Conservation (phyloP, 2,888 invertebrate species). For the Saturnia japonica region DNA sequence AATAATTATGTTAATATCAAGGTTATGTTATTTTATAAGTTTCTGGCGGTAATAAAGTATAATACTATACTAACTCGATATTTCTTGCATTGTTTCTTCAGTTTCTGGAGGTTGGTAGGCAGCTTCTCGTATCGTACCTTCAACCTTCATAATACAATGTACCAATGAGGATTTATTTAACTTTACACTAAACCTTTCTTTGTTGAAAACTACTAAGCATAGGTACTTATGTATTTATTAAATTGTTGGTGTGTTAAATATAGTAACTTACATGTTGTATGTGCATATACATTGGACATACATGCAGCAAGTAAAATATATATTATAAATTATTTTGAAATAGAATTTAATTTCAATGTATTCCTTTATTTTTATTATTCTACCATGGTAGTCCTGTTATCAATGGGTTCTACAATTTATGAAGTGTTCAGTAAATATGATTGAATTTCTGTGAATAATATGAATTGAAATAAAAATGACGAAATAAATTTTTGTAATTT, state of each 20-base stretch:
- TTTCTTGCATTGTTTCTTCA: background rate
- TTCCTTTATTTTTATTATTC: background rate
- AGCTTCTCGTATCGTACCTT: background rate
- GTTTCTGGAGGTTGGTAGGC: background rate
- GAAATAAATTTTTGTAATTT: constrained; percentile 76
- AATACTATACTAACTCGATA: background rate
- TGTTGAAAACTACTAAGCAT: too few relatives aligned
- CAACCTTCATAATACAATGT: background rate
- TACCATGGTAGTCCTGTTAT: background rate
- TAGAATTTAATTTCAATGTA: background rate
- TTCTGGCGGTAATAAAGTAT: background rate
- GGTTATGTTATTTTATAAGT: background rate
- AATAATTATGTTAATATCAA: background rate
- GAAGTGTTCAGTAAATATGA: too few relatives aligned
- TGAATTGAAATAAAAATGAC: constrained; percentile 53
- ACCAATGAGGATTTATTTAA: background rate
- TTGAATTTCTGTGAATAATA: background rate
- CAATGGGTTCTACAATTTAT: background rate
- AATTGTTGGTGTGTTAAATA: background rate
- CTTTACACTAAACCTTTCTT: too few relatives aligned
- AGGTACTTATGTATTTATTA: background rate
- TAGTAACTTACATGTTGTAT: too few relatives aligned
- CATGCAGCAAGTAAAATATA: background rate
- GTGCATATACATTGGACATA: background rate
- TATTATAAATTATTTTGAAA: background rate